A percentile compares a stretch with the other conserved stretches of the same genome.
phyloP scores from a whole-genome alignment of 2,888 invertebrate species.

The Strigamia transsilvanica region DNA sequence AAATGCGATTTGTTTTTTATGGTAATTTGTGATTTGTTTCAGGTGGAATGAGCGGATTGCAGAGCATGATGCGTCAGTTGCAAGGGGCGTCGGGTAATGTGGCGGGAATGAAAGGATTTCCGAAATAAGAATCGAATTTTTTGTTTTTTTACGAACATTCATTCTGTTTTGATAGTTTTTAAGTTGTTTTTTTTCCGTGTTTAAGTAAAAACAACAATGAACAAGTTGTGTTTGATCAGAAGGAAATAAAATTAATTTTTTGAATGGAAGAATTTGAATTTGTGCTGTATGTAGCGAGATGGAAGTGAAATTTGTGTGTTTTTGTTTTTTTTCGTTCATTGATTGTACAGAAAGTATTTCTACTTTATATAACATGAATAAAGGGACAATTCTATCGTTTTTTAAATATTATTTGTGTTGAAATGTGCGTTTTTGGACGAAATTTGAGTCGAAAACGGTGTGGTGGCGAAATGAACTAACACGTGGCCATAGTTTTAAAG shows the following conservation, averaged over 20 bases:
- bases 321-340: neutral
- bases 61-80: slow-evolving; percentile 97
- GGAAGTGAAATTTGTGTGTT: neutral
- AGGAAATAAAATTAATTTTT: neutral
- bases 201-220: slow-evolving; percentile 20
- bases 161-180: neutral
- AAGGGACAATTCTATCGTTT: neutral
- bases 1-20: neutral
- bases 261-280: neutral
- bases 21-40: slow-evolving; percentile 54
- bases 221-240: neutral
- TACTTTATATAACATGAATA: slow-evolving; percentile 31
- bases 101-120: slow-evolving; percentile 58
- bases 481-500: neutral
- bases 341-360: slow-evolving; percentile 41
- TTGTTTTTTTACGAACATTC: neutral
- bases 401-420: too few relatives aligned
- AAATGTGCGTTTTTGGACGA: neutral
- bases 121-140: slow-evolving; percentile 30
- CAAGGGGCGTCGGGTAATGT: slow-evolving; percentile 67
- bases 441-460: neutral
- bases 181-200: neutral
- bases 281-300: neutral
- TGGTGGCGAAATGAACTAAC: neutral
- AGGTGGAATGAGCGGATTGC: slow-evolving; percentile 96